Evolutionary conservation across 2,797 vertebrate species (phyloP), one percentile per base, ranked within the genome.

Genomic region (Malacoraja senta): DNA sequence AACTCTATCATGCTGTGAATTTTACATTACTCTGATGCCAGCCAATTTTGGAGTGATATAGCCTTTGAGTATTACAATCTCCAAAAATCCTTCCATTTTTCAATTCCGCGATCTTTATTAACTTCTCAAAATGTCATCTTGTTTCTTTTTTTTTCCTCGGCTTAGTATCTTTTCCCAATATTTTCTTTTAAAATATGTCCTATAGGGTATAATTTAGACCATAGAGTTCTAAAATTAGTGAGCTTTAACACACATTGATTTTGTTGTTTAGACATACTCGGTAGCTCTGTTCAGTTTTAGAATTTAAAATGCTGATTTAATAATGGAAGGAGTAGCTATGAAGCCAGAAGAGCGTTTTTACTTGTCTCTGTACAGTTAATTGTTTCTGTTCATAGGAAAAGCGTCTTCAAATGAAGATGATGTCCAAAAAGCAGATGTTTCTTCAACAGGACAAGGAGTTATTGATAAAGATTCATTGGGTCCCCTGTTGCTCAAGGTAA

Each of bases 391-490:
- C 68, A 94, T 94, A 99, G 98, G 98, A 95, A 99, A 99, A 96
- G 95, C 97, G 93, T 96, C 98, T 94, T 98, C 97, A 95, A 97
- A 94, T 93, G 98, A 99, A 94, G 98, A 99, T 78, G 99, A 99
- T 94, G 98, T 99, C 95, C 99, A 99, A 96, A 99, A 99, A 96
- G 98, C 99, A 53, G 99, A 99, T 93, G 98, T 99, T 77, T 99
- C 99, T 94, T 99, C 99, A 93, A 99, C 98, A 35, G 98, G 99
- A 95, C 98, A 99, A 94, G 98, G 98, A 93, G 98, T 99, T 96
- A 99, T 99, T 95, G 99, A 99, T 96, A 99, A 99, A 95, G 99
- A 99, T 96, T 98, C 99, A 91, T 94, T 99, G 95, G 99, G 99
- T 77, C 99, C 99, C 15, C 97, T 99, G 94, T 96, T 99, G 93